Base-by-base conservation (phyloP, 2,797 vertebrate species). In the Silurus lanzhouensis region DNA sequence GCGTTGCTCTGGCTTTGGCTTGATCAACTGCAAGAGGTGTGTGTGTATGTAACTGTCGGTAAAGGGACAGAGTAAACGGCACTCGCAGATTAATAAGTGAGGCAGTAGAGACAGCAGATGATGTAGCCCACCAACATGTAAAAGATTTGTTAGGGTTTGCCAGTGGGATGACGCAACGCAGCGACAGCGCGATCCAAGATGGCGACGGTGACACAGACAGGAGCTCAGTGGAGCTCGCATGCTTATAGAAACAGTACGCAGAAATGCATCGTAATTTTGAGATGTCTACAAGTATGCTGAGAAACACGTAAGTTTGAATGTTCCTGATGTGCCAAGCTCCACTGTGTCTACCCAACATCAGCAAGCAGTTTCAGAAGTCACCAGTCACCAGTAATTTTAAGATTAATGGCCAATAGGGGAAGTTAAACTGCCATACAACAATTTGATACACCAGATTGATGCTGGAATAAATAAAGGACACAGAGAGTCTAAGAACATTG, bases 401-500 rank as follows among this genome's bases (percentile, higher is more conserved):
- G 38, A 38, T 38, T 4, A 38, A 38, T 38, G 87, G 84, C 3
- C 84, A 90, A 46, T 90, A 60, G 71, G 85, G 14, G 84, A 38
- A 38, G 3, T 38, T 88, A 22, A 85, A 52, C 80, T 89, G 0
- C 88, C 83, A 20, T 87, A 87, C 19, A 84, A 85, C 7, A 91
- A 89, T 12, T 57, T 89, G 7, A 88, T 88, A 8, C 89, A 91
- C 46, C 86, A 87, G 61, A 86, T 90, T 27, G 88, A 89, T 1
- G 78, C 61, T 6, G 88, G 86, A 44, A 55, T 87, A 2, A 85
- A 60, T 25, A 89, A 67, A 64, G 76, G 38, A 20, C 82, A 90
- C 75, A 80, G 82, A 14, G 85, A 89, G 60, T 19, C 58, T 10
- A 38, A 80, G 44, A 64, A 46, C 1, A 44, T 14, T 31, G n/a